Base-by-base conservation (phyloP, 2,888 invertebrate species). In the Temnothorax rugatulus region DNA sequence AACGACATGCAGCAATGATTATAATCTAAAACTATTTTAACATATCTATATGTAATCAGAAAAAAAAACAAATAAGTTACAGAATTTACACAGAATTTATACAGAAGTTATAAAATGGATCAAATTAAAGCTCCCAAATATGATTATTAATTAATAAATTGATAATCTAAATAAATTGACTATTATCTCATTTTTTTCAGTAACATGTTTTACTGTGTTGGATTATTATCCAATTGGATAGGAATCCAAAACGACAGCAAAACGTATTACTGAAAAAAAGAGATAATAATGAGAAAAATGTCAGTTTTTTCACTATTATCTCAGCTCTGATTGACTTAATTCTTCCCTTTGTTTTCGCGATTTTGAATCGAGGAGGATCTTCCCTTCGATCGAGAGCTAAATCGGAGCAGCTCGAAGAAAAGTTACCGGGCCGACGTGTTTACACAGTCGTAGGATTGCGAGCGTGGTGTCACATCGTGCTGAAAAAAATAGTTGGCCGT, bases 401-500 rank as follows among this genome's bases (percentile, higher is more conserved):
- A 50, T 9, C 18, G 21, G 21, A 50, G n/a, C 5, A 21, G 8
- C 21, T 21, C 21, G 34, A 11, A 15, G 38, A 50, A 76, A 38
- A 21, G 59, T n/a, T 44, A 44, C 29, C 44, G 29, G 8, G n/a
- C 44, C 8, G 15, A 41, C 41, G 38, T 11, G 9, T 74, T 59
- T 29, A n/a, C 29, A 18, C 29, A n/a, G 8, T 15, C 38, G 47
- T 15, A 8, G 41, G 11, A 66, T 69, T 54, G 41, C 34, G 25
- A 21, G 34, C n/a, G 29, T 41, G 57, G 54, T 82, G 81, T 87
- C 81, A 81, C 38, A 79, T 74, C 69, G n/a, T 71, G 68, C 77
- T 29, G 11, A 38, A 84, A 68, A 52, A 52, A 83, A 76, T 92
- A 90, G 90, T 90, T 89, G 86, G 87, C 88, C 88, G 87, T 90